phyloP scores from a whole-genome alignment of 37 sponge, comb jelly and placozoan species.

The Haliclona indistincta region DNA sequence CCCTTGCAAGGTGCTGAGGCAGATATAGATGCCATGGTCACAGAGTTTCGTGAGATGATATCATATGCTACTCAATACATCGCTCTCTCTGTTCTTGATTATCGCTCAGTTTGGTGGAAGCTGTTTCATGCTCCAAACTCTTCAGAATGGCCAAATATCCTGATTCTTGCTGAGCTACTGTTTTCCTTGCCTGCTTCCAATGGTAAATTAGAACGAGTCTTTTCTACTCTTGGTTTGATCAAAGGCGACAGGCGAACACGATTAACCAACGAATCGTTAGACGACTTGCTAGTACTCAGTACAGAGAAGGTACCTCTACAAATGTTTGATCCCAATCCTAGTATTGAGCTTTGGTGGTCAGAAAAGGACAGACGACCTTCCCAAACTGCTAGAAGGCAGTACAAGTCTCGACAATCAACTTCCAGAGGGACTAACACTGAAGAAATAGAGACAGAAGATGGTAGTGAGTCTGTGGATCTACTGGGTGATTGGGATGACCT shows the following conservation, averaged over 20 bases:
- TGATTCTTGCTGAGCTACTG: conserved; percentile 38
- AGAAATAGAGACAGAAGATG: too few relatives aligned
- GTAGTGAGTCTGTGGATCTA: too few relatives aligned
- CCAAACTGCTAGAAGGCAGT: conserved; percentile 22
- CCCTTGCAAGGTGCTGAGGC: conserved; percentile 49
- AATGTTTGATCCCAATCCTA: conserved; percentile 22
- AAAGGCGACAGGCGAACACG: conserved; percentile 33
- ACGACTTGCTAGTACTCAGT: conserved; percentile 35
- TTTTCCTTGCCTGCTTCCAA: conserved; percentile 56
- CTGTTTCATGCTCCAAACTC: conserved; percentile 54
- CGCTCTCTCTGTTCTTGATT: too few relatives aligned
- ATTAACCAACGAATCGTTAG: conserved; percentile 19
- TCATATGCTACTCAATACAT: conserved; percentile 21
- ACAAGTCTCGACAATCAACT: too few relatives aligned
- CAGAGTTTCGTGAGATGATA: conserved; percentile 40
- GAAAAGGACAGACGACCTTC: conserved; percentile 41
- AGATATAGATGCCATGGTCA: conserved; percentile 4
- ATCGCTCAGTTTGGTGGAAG: conserved; percentile 64
- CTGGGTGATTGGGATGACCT: too few relatives aligned
- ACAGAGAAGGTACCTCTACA: conserved; percentile 5
- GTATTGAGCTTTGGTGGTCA: conserved; percentile 48
- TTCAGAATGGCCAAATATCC: conserved; percentile 45
- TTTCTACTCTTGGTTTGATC: conserved; percentile 41
- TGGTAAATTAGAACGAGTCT: conserved; percentile 49
- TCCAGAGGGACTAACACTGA: too few relatives aligned